Percentiles rank a stretch among this genome's conserved stretches.
Evolutionary conservation across 2,888 invertebrate genomes (phyloP).

Genomic region (Nomada ruficornis): DNA sequence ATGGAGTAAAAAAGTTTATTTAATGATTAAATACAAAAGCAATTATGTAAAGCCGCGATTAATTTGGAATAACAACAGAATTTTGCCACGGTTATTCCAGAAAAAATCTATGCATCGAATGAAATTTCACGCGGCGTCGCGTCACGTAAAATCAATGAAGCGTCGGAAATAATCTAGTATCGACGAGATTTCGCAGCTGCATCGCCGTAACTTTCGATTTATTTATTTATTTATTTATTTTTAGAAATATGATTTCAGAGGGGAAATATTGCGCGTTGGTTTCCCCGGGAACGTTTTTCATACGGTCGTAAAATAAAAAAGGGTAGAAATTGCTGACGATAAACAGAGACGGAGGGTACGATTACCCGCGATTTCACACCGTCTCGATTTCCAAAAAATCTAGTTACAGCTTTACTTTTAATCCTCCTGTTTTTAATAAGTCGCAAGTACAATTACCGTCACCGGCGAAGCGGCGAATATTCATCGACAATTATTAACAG

Average conservation of each 20-base stretch:
- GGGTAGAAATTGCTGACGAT: too few species aligned
- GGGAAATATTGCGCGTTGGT: neutral
- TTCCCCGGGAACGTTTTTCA: neutral
- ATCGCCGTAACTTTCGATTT: constrained; percentile 37
- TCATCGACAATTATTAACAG: constrained; percentile 38
- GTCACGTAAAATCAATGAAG: constrained; percentile 13
- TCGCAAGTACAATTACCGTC: constrained; percentile 51
- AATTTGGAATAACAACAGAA: neutral
- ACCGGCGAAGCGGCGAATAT: constrained; percentile 15
- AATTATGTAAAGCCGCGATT: too few species aligned
- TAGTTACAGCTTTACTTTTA: constrained; percentile 46
- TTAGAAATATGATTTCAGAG: constrained; percentile 17
- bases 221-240: constrained; percentile 28
- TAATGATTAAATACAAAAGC: too few species aligned
- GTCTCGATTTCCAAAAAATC: constrained; percentile 29
- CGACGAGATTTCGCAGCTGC: constrained; percentile 23
- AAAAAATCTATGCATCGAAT: neutral
- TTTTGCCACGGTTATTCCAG: neutral
- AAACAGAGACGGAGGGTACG: neutral
- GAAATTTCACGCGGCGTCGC: constrained; percentile 33
- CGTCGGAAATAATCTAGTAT: constrained; percentile 21
- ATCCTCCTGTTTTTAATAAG: constrained; percentile 48
- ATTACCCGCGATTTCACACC: constrained; percentile 24
- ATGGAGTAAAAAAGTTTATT: neutral
- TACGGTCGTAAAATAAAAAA: neutral